Base-by-base conservation (phyloP, 53 echinoderm and acorn worm genomes). In the Holothuria leucospilota region DNA sequence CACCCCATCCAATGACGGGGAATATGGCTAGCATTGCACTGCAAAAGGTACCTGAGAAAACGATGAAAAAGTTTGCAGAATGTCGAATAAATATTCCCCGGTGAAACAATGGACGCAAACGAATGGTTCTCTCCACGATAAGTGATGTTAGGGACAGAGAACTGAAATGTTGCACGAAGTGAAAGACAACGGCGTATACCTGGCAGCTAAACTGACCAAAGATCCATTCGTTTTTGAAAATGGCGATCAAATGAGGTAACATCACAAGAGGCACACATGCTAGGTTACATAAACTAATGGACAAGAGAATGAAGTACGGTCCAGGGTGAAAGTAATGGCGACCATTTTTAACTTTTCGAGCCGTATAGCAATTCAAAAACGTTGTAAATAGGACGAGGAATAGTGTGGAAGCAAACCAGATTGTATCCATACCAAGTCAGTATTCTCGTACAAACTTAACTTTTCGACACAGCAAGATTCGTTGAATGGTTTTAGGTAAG, bases 51-150 rank as follows among this genome's bases (percentile, higher is more conserved):
- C 75, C 75, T 7, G 21, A 18, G 51, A 75, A 75, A 52, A 71
- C 84, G 34, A 96, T 66, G 41, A 85, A 66, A 72, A 90, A 84
- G 29, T 68, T 16, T 18, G 89, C 86, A 78, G 86, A 80, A 53
- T 63, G 51, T 9, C 79, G 51, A 0, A 78, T 78, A 79, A 96
- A 94, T 20, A 94, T 94, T 59, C 92, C 86, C 63, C 56, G 41
- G 77, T 96, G 92, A 46, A 90, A 75, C 20, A 94, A 59, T 21
- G 96, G 96, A n/a, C 74, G 59, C 64, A 94, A 88, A 41, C 87
- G 88, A 18, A 92, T 77, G 42, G 89, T 94, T 15, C 96, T 66
- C 62, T 96, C 96, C 15, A 92, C 62, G 62, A 86, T 88, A 12
- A 90, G 23, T n/a, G 91, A 53, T 14, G 89, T 84, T 0, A 94